Conservation (phyloP, 2,797 vertebrate species). For the Selene dorsalis region DNA sequence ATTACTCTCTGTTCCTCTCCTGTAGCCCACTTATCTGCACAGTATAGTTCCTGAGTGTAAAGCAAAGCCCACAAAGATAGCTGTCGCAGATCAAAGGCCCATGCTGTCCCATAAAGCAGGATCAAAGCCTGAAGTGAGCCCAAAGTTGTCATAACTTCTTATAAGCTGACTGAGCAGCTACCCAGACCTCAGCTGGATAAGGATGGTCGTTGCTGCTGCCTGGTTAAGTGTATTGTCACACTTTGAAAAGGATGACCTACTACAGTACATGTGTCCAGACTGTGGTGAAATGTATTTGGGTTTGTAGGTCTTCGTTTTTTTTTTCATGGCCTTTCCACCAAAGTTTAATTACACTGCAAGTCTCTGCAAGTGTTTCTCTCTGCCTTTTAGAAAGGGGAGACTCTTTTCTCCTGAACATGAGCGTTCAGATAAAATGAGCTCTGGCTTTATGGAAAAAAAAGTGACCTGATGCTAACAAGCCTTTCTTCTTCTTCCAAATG, state of each 20-base stretch:
- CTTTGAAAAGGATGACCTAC: constrained; percentile 49
- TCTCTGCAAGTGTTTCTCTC: neutral
- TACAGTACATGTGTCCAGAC: constrained; percentile 49
- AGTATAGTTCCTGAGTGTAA: constrained; percentile 11
- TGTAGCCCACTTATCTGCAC: neutral
- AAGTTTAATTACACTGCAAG: neutral
- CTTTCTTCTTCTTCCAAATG: constrained; percentile 25
- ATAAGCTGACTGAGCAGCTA: constrained; percentile 46
- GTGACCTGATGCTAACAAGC: neutral
- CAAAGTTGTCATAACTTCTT: constrained; percentile 65
- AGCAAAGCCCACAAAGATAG: constrained; percentile 58
- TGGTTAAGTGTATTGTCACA: constrained; percentile 39
- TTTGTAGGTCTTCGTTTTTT: constrained; percentile 14
- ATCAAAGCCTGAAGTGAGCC: constrained; percentile 66
- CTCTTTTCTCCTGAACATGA: too few relatives aligned
- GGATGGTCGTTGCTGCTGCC: constrained; percentile 41
- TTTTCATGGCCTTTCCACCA: neutral
- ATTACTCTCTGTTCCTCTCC: neutral
- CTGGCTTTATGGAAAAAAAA: neutral
- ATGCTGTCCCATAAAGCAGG: constrained; percentile 59
- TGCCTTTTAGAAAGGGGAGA: neutral
- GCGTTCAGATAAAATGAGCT: constrained; percentile 1
- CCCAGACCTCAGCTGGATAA: constrained; percentile 49
- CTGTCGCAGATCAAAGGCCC: constrained; percentile 63
- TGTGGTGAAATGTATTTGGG: constrained; percentile 15